These are phyloP conservation scores for Aphaenogaster floridana DNA, from an alignment of 1,140 invertebrate genomes.

Conservation along the genomic window DNA sequence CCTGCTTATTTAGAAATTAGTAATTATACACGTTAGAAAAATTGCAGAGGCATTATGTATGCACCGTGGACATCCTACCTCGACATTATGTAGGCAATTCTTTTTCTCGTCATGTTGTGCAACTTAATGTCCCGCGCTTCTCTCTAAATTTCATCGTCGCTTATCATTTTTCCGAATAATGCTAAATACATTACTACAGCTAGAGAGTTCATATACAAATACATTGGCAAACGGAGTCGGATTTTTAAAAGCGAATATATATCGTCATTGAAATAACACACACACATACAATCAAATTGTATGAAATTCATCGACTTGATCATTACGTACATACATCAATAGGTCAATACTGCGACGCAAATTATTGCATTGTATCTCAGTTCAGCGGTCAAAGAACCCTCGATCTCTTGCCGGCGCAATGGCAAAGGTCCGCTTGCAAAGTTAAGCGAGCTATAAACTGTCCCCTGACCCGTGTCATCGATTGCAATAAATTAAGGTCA, in stretches of 20 bases:
- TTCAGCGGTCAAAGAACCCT: slow-evolving; percentile 69
- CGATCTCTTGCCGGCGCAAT: slow-evolving; percentile 21
- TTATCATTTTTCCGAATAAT: slow-evolving; percentile 25
- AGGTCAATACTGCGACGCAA: slow-evolving; percentile 36
- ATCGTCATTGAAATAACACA: background rate
- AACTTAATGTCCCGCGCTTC: slow-evolving; percentile 22
- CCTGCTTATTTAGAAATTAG: slow-evolving; percentile 47
- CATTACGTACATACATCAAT: background rate
- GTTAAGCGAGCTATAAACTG: slow-evolving; percentile 68
- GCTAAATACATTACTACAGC: background rate
- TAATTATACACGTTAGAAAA: slow-evolving; percentile 52
- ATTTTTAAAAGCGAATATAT: background rate
- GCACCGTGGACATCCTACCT: background rate
- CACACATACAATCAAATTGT: background rate
- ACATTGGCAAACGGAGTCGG: background rate
- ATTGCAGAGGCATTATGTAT: slow-evolving; percentile 21
- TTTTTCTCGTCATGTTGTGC: slow-evolving; percentile 34
- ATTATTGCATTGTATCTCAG: slow-evolving; percentile 61
- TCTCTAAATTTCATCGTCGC: slow-evolving; percentile 29
- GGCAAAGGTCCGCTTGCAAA: slow-evolving; percentile 32
- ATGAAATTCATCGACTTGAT: slow-evolving; percentile 8
- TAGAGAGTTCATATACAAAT: background rate
- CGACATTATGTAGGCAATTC: slow-evolving; percentile 28
- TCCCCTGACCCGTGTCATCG: slow-evolving; percentile 64
- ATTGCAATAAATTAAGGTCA: slow-evolving; percentile 70